Conservation (phyloP, 2,888 invertebrate species). For the Erebia palarica region DNA sequence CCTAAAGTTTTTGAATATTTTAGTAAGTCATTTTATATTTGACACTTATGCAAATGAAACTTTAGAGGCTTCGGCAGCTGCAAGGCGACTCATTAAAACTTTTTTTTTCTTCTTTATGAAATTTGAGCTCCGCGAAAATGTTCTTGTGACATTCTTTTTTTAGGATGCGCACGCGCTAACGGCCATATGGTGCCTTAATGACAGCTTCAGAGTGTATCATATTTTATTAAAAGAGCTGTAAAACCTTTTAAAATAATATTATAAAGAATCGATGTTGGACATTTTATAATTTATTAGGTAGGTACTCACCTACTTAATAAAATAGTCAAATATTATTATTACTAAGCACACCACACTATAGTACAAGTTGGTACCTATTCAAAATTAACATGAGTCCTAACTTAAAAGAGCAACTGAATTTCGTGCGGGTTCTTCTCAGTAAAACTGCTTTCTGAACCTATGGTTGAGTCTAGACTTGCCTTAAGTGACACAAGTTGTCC, state of each 20-base stretch:
- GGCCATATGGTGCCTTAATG: slow-evolving; percentile 61
- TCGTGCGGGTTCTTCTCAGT: too few relatives aligned
- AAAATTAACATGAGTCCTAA: too few relatives aligned
- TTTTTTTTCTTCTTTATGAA: slow-evolving; percentile 60
- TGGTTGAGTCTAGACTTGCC: too few relatives aligned
- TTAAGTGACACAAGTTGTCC: too few relatives aligned
- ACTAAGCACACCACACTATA: too few relatives aligned
- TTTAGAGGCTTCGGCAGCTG: slow-evolving; percentile 73
- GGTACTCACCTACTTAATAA: too few relatives aligned
- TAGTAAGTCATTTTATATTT: background rate
- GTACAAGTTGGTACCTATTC: too few relatives aligned
- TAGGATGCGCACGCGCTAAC: slow-evolving; percentile 69
- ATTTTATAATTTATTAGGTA: background rate
- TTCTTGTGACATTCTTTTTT: slow-evolving; percentile 53
- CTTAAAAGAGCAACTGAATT: too few relatives aligned
- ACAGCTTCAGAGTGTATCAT: slow-evolving; percentile 14
- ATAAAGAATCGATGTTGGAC: background rate
- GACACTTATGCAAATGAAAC: slow-evolving; percentile 67
- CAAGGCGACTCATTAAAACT: slow-evolving; percentile 52
- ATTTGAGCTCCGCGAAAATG: slow-evolving; percentile 72
- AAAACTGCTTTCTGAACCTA: too few relatives aligned
- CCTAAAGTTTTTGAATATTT: too few relatives aligned
- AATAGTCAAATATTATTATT: too few relatives aligned
- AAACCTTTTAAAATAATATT: background rate
- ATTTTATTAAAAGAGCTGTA: slow-evolving; percentile 11